Evolutionary conservation across 2,888 invertebrate species (phyloP), one percentile per base, ranked within the genome.

Genomic region (Sphecodes monilicornis): DNA sequence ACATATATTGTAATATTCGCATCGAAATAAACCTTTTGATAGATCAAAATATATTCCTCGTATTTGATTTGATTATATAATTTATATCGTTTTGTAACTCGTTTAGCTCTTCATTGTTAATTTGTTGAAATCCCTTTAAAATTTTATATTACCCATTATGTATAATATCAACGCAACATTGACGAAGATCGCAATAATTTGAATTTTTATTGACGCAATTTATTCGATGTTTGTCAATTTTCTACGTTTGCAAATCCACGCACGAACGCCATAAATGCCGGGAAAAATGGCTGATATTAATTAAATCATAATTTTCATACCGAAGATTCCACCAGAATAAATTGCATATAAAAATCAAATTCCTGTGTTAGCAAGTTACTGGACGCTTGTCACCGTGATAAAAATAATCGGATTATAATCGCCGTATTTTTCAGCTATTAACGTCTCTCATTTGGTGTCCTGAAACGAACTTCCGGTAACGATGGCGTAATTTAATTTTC

Each of bases 401-500:
- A 66, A 66, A 66, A 22, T 36, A 66, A 36, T 36, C 66, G 10
- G 66, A 66, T 36, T 66, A 66, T 36, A 36, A 36, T 26, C 11
- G 8, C 29, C 43, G 32, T 6, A 36, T 43, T 43, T 46, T 46
- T 60, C 8, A 22, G 0, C 10, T 32, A 60, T 46, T 43, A 74
- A 78, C 22, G 22, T 3, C 16, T 11, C 16, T 16, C 41, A 29
- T 18, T 43, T 29, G n/a, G 3, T 16, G 18, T 29, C 18, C 18
- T 32, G 8, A 26, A 74, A 78, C 18, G 13, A 36, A 78, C n/a
- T 60, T 43, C 18, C 32, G n/a, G 16, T n/a, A 71, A 54, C 73
- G 54, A 41, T 54, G 11, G 3, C 22, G 41, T 72, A n/a, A 72
- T 72, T 54, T 57, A 10, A 54, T 22, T 57, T 18, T 29, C 50